Evolutionary conservation across 2,888 invertebrate genomes (phyloP).

Genomic region (Cheilosia grossa): DNA sequence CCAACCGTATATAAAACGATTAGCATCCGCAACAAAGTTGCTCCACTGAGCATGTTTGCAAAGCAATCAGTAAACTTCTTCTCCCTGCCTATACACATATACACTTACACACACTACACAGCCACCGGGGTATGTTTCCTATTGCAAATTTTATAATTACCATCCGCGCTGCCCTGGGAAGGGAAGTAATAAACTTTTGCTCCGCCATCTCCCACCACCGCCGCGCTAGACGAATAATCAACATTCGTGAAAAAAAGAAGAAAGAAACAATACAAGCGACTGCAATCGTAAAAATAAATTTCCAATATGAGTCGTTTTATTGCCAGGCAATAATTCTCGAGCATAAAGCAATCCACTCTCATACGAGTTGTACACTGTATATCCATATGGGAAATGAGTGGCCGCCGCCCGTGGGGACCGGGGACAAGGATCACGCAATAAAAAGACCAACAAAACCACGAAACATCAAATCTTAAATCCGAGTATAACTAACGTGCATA

Average conservation of each 20-base stretch:
- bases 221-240: slow-evolving; percentile 53
- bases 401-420: slow-evolving; percentile 21
- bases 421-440: slow-evolving; percentile 59
- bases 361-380: slow-evolving; percentile 31
- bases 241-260: slow-evolving; percentile 54
- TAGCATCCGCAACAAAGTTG: slow-evolving; percentile 75
- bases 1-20: slow-evolving; percentile 70
- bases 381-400: slow-evolving; percentile 60
- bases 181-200: slow-evolving; percentile 72
- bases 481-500: slow-evolving; percentile 45
- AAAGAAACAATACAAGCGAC: slow-evolving; percentile 55
- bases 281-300: slow-evolving; percentile 77
- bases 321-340: slow-evolving; percentile 76
- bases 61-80: slow-evolving; percentile 69
- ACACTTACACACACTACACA: not conserved
- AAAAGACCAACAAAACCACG: slow-evolving; percentile 55
- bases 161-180: slow-evolving; percentile 62
- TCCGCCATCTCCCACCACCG: not conserved
- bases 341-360: slow-evolving; percentile 13
- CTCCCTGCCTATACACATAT: slow-evolving; percentile 12
- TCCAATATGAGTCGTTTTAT: slow-evolving; percentile 77
- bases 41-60: slow-evolving; percentile 73
- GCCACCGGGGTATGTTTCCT: slow-evolving; percentile 54
- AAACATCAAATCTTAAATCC: slow-evolving; percentile 59
- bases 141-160: slow-evolving; percentile 74